A percentile compares a stretch with the other conserved stretches of the same genome.
Evolutionary conservation across 2,113 vertebrate genomes (phyloP).

Genomic region (Hystrix cristata): DNA sequence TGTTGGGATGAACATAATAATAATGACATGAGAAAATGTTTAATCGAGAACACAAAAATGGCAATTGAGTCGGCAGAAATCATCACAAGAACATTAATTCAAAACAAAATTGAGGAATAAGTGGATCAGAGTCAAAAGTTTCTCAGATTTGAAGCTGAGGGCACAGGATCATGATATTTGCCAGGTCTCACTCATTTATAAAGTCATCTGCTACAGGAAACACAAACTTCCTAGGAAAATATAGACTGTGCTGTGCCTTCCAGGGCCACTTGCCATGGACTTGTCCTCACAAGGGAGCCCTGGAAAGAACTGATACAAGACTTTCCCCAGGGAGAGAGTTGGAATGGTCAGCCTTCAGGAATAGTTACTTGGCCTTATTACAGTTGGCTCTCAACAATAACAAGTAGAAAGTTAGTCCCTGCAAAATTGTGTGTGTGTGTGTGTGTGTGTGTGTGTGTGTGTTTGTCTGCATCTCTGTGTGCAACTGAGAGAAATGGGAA

Average conservation of each 20-base stretch:
- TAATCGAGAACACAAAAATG: not conserved
- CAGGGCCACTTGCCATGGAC: not conserved
- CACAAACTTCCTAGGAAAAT: not conserved
- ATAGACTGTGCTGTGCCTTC: not conserved
- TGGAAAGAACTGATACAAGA: not conserved
- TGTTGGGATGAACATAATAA: not conserved
- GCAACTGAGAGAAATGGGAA: no score
- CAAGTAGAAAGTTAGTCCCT: not conserved
- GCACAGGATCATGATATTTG: not conserved
- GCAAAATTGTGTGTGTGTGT: not conserved
- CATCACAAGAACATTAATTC: not conserved
- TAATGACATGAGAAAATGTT: not conserved
- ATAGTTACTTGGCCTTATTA: not conserved
- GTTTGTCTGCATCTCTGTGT: not conserved
- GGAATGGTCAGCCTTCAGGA: constrained; percentile 32
- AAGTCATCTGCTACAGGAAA: not conserved
- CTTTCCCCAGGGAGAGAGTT: not conserved
- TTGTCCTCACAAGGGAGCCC: not conserved
- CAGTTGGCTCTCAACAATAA: constrained; percentile 18
- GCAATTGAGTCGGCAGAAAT: not conserved
- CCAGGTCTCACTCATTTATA: not conserved
- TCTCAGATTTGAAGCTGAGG: not conserved
- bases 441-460: not conserved
- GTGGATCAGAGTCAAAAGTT: not conserved
- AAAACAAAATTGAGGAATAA: not conserved